These are phyloP conservation scores for Dermolepida albohirtum DNA, from an alignment of 2,888 invertebrate species.

Conservation along the genomic window DNA sequence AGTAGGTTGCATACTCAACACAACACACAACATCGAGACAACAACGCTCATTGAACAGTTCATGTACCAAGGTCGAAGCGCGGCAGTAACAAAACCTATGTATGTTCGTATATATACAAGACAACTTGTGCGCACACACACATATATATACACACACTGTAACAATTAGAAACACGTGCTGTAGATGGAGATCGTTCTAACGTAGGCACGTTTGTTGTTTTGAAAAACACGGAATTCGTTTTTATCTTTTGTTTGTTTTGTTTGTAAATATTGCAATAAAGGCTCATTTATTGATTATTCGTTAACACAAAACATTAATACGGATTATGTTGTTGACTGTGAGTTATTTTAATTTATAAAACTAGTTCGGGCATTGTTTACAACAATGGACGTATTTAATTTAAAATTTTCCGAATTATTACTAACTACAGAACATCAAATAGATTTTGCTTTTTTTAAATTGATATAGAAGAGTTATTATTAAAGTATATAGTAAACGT, in stretches of 20 bases:
- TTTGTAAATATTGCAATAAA: neutral
- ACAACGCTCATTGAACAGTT: conserved; percentile 40
- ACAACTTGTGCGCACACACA: neutral
- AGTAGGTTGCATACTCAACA: conserved; percentile 27
- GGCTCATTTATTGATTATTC: conserved; percentile 1
- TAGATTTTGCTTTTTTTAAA: too few species aligned
- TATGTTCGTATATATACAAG: neutral
- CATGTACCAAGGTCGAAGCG: conserved; percentile 39
- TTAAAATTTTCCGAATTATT: too few species aligned
- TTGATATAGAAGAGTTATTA: too few species aligned
- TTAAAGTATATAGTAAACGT: too few species aligned
- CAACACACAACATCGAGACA: neutral
- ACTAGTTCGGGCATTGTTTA: too few species aligned
- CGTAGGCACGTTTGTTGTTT: conserved; percentile 4
- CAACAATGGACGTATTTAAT: too few species aligned
- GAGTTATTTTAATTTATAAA: too few species aligned
- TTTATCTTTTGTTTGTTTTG: conserved; percentile 19
- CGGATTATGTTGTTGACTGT: neutral
- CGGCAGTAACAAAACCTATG: neutral
- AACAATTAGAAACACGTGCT: conserved; percentile 42
- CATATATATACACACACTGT: neutral
- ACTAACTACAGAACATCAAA: too few species aligned
- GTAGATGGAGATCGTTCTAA: conserved; percentile 8
- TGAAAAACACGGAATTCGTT: conserved; percentile 4
- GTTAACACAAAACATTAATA: too few species aligned